Conservation (phyloP, 1,140 invertebrate genomes). For the Drosophila quadrilineata region DNA sequence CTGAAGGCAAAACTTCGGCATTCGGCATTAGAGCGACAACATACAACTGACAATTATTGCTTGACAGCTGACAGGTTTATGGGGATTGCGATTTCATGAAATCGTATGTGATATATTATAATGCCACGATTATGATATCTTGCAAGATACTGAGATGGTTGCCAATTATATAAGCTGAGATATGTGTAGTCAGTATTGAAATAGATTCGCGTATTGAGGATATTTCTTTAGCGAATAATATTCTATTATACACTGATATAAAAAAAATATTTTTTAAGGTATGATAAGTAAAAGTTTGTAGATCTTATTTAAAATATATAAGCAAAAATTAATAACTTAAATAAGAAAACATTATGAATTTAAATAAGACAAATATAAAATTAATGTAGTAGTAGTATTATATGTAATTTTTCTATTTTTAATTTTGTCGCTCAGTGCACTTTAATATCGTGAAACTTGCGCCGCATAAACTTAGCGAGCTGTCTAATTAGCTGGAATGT, state of each 20-base stretch:
- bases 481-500: slow-evolving; percentile 51
- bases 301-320: too few species aligned
- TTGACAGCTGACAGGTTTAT: slow-evolving; percentile 65
- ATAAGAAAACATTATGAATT: too few species aligned
- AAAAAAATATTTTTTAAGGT: too few species aligned
- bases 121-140: slow-evolving; percentile 4
- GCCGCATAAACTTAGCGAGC: slow-evolving; percentile 9
- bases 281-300: too few species aligned
- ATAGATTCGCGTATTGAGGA: too few species aligned
- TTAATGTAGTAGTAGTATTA: neutral
- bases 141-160: neutral
- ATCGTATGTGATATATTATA: slow-evolving; percentile 36
- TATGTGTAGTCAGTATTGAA: too few species aligned
- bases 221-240: too few species aligned
- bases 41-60: slow-evolving; percentile 71
- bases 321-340: too few species aligned
- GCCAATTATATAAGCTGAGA: too few species aligned
- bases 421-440: neutral
- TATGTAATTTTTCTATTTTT: neutral
- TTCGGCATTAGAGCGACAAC: slow-evolving; percentile 64
- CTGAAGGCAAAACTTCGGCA: slow-evolving; percentile 40
- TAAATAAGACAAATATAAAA: too few species aligned
- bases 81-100: slow-evolving; percentile 35
- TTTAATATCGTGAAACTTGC: neutral
- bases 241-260: too few species aligned